phyloP scores from a whole-genome alignment of 2,113 vertebrate genomes.

The Thomomys bottae region DNA sequence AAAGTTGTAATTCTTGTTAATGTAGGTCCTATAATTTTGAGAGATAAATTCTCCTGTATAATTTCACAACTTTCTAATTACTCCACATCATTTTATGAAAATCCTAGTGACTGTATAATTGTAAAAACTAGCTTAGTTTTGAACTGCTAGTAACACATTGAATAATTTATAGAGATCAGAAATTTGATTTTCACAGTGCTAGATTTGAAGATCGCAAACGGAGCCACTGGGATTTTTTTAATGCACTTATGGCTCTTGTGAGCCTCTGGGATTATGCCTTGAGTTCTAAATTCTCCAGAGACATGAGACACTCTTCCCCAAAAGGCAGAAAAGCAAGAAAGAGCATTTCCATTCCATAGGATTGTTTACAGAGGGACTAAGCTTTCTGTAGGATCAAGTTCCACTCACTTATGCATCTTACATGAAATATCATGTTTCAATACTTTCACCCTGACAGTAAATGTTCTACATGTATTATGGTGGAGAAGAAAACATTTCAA shows the following conservation, averaged over 20 bases:
- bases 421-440: background rate
- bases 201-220: too few relatives aligned
- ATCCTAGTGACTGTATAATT: background rate
- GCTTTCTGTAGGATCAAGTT: accelerated
- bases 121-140: background rate
- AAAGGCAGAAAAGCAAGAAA: background rate
- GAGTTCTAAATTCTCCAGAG: background rate
- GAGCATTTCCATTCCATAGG: accelerated
- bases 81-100: background rate
- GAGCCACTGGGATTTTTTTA: background rate
- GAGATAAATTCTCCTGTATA: background rate
- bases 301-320: background rate
- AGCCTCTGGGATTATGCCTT: background rate
- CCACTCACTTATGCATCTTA: background rate
- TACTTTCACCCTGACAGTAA: background rate
- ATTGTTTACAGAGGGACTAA: background rate
- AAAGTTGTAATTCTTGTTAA: background rate
- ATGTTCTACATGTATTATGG: background rate
- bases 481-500: background rate
- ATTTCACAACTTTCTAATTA: background rate
- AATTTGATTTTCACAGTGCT: background rate
- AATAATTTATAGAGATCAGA: background rate
- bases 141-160: background rate
- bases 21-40: background rate
- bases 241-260: background rate